Base-by-base conservation (phyloP, 2,888 invertebrate species). In the Cyaniris semiargus region DNA sequence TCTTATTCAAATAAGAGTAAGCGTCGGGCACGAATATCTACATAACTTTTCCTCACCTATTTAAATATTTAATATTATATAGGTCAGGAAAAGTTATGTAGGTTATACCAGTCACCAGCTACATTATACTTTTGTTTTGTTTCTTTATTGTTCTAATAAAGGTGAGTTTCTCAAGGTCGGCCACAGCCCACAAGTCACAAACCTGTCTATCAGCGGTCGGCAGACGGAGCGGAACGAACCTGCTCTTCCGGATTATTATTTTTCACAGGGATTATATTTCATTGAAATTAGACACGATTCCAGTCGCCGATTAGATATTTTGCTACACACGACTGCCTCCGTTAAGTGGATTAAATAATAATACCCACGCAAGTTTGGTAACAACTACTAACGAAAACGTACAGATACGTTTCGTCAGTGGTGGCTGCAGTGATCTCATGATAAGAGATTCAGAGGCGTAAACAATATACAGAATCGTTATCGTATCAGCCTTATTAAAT, bases 201-300 rank as follows among this genome's bases (percentile, higher is more conserved):
- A 78, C 76, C 76, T 77, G 76, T 78, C 70, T 72, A 75, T 72
- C 70, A 60, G 76, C 66, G 44, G 75, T 31, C 53, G 76, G 70
- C 76, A 80, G 80, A 82, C 87, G 86, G 89, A 88, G 88, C 90
- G 88, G 85, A 90, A 90, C 85, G 85, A 83, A 78, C 81, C 78
- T 80, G 76, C 76, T 78, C 84, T 86, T 89, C 89, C 89, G 88
- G 85, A 85, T 89, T 86, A 85, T 89, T 86, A 83, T 83, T 83
- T 83, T 84, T 85, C 85, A 84, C 87, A 87, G 82, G 86, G 84
- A 82, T 89, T 86, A 88, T 84, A 86, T 91, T 91, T 89, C 91
- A 85, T 84, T 83, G 89, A 83, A 83, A 91, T 85, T 85, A 80
- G 84, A 91, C 88, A 89, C 82, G 80, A 77, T 84, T 82, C 81